These are phyloP conservation scores for Ornithoptera priamus DNA, from an alignment of 2,888 invertebrate species.

Conservation along the genomic window DNA sequence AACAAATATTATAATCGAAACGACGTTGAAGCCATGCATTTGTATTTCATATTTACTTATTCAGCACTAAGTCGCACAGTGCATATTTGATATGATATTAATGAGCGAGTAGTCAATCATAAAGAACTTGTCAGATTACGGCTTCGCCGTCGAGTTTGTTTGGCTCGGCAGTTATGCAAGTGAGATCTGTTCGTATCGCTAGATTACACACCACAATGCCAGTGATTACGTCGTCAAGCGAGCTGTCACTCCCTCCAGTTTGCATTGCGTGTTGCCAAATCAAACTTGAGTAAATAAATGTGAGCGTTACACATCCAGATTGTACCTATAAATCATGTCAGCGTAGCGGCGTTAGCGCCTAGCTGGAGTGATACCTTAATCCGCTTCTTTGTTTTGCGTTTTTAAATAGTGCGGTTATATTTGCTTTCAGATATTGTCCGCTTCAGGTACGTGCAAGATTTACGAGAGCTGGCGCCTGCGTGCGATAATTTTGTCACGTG, in stretches of 20 bases:
- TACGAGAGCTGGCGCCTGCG: constrained; percentile 73
- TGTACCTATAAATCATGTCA: constrained; percentile 74
- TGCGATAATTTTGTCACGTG: constrained; percentile 73
- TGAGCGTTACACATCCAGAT: constrained; percentile 63
- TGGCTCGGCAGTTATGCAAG: constrained; percentile 74
- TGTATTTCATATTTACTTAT: constrained; percentile 63
- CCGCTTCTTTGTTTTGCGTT: constrained; percentile 77
- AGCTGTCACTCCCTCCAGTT: constrained; percentile 60
- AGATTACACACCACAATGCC: constrained; percentile 76
- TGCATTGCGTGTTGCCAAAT: constrained; percentile 68
- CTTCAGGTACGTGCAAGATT: constrained; percentile 71
- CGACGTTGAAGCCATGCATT: constrained; percentile 52
- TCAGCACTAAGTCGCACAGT: constrained; percentile 51
- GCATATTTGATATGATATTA: constrained; percentile 36
- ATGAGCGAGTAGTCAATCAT: constrained; percentile 61
- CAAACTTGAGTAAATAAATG: constrained; percentile 67
- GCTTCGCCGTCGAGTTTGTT: constrained; percentile 62
- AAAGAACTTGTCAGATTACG: constrained; percentile 72
- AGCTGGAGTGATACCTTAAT: constrained; percentile 74
- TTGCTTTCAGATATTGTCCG: constrained; percentile 76
- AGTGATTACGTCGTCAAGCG: constrained; percentile 72
- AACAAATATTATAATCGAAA: constrained; percentile 52
- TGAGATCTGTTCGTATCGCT: constrained; percentile 68
- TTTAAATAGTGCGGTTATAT: constrained; percentile 78
- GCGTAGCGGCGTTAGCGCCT: constrained; percentile 58